Base-by-base conservation (phyloP, 2,797 vertebrate genomes). In the Percopsis omiscomaycus region DNA sequence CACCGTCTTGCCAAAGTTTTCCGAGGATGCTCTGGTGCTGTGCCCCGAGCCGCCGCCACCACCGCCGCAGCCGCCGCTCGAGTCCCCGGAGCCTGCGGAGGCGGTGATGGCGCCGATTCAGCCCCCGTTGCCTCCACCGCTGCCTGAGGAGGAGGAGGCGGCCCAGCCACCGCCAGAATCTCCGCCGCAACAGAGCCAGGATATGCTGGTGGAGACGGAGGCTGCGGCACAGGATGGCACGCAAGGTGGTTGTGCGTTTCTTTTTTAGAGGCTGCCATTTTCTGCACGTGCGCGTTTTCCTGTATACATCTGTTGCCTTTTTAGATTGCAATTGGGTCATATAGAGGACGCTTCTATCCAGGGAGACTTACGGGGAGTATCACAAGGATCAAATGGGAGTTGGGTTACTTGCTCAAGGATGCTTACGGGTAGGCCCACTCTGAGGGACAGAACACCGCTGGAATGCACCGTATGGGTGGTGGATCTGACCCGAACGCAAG, bases 1-100 rank as follows among this genome's bases (percentile, higher is more conserved):
- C 28, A 86, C 66, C 59, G 73, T 82, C 54, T 55, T 85, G 32
- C 85, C 85, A 0, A 84, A 83, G 3, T 74, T 59, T 0, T 86
- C 85, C 30, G 79, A 82, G 55, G 84, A 88, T 22, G 66, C 48
- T 11, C 30, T 51, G 0, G 74, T 2, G 5, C 16, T 52, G 13
- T 52, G 50, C 15, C 27, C 10, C 2, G 81, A 84, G 64, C 77
- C 86, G 48, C 79, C 84, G 0, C 79, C 80, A 0, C 81, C 64
- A 0, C 81, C 55, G n/a, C 55, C 62, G 22, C 57, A 67, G 11
- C 47, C 64, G 4, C 15, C 56, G 11, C 57, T 84, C 37, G 74
- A 79, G 14, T 10, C 64, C 5, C 29, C 48, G 3, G 75, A 73
- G 66, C 22, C 57, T 12, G 68, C 48, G 9, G 68, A 83, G 11